These are phyloP conservation scores for Lampris incognitus DNA, from an alignment of 2,113 vertebrate species.

Conservation along the genomic window DNA sequence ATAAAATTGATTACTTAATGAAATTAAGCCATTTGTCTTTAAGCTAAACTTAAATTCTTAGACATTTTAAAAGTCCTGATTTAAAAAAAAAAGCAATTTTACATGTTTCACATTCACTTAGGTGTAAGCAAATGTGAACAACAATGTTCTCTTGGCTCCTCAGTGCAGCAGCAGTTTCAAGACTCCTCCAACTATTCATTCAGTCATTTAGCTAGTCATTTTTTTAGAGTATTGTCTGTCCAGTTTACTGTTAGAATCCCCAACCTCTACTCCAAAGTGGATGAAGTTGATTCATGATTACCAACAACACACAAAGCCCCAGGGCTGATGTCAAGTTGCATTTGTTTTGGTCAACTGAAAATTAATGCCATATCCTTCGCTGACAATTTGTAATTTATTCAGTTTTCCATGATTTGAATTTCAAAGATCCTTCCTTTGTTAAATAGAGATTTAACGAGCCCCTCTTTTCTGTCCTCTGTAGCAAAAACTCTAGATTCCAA, in stretches of 20 bases:
- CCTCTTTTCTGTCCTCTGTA: background rate
- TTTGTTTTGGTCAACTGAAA: background rate
- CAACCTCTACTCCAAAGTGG: background rate
- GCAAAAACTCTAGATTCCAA: background rate
- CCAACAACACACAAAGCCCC: background rate
- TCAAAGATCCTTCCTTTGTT: too few relatives aligned
- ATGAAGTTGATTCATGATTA: background rate
- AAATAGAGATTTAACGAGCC: background rate
- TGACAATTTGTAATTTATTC: too few relatives aligned
- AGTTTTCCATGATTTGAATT: too few relatives aligned
- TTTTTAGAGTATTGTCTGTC: background rate
- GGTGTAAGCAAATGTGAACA: too few relatives aligned
- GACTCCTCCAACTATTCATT: conserved; percentile 16
- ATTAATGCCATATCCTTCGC: too few relatives aligned
- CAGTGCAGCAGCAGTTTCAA: conserved; percentile 45
- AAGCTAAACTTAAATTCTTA: too few relatives aligned
- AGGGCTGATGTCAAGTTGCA: conserved; percentile 7
- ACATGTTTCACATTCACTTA: too few relatives aligned
- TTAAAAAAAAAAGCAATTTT: too few relatives aligned
- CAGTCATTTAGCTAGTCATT: background rate
- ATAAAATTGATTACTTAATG: background rate
- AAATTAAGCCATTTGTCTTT: background rate
- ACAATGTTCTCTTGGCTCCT: conserved; percentile 26
- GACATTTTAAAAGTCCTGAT: too few relatives aligned
- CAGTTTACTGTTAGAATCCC: conserved; percentile 15